Evolutionary conservation across 2,113 vertebrate species (phyloP).

Genomic region (Baryphthengus martii): DNA sequence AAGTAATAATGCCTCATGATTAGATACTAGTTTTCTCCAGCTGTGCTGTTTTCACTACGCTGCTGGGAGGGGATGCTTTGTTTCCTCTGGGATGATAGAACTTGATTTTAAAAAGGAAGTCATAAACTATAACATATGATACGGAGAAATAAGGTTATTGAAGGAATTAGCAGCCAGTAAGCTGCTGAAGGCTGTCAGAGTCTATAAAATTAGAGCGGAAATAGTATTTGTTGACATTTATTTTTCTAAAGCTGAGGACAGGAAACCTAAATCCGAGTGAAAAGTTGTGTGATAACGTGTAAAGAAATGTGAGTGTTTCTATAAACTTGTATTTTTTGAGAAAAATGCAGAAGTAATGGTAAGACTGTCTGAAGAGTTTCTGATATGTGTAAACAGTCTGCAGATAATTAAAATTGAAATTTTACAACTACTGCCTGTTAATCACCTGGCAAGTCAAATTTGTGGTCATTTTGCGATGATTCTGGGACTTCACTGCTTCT

Average conservation of each 20-base stretch:
- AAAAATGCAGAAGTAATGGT: neutral
- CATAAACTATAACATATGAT: slow-evolving; percentile 27
- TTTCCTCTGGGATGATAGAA: slow-evolving; percentile 32
- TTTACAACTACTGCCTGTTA: neutral
- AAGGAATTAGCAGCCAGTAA: slow-evolving; percentile 33
- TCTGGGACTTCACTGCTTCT: neutral
- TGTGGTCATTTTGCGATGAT: neutral
- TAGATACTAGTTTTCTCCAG: slow-evolving; percentile 9
- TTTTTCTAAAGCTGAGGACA: neutral
- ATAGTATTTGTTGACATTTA: neutral
- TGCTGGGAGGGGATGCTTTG: neutral
- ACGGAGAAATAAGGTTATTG: slow-evolving; percentile 16
- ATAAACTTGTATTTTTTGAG: neutral
- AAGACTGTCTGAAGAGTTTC: neutral
- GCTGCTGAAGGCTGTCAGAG: neutral
- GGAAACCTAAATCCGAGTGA: neutral
- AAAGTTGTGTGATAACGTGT: neutral
- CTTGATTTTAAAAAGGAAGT: slow-evolving; percentile 60
- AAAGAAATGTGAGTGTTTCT: neutral
- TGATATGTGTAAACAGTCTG: neutral
- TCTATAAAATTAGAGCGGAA: slow-evolving; percentile 14
- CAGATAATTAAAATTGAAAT: neutral
- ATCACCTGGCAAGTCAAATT: neutral
- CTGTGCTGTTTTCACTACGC: slow-evolving; percentile 32
- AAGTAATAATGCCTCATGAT: slow-evolving; percentile 52